phyloP scores from a whole-genome alignment of 2,797 vertebrate species.

The Anisognathus igniventris region DNA sequence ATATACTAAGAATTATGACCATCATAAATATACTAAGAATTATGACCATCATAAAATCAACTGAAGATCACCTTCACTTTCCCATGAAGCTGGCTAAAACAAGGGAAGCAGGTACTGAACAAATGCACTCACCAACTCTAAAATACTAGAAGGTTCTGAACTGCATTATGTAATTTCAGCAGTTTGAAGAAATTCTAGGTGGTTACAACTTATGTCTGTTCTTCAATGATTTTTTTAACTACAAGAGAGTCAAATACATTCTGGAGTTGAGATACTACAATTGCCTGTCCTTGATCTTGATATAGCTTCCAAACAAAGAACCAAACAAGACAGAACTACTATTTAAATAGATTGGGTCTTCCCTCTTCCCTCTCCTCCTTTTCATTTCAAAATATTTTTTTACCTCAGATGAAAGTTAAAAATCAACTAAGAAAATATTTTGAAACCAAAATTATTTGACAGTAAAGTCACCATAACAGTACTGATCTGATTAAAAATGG shows the following conservation, averaged over 20 bases:
- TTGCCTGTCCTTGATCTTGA: background rate
- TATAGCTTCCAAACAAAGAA: background rate
- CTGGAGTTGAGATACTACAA: background rate
- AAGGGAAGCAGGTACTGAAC: background rate
- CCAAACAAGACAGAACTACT: background rate
- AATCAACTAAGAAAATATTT: background rate
- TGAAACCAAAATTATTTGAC: background rate
- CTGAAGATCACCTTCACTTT: background rate
- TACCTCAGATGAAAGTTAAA: background rate
- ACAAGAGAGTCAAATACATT: background rate
- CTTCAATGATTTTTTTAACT: background rate
- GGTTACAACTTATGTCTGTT: background rate
- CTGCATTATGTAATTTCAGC: background rate
- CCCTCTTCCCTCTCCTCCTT: background rate
- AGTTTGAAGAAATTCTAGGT: background rate
- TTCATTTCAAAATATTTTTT: background rate
- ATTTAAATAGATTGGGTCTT: background rate
- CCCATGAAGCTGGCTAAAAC: background rate
- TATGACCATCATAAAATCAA: background rate
- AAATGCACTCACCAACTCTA: background rate
- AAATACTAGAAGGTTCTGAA: background rate
- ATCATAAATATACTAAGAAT: background rate
- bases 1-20: background rate
- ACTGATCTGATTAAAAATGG: background rate
- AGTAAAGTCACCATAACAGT: background rate